Conservation (phyloP, 2,113 vertebrate genomes). For the Capreolus pygargus region DNA sequence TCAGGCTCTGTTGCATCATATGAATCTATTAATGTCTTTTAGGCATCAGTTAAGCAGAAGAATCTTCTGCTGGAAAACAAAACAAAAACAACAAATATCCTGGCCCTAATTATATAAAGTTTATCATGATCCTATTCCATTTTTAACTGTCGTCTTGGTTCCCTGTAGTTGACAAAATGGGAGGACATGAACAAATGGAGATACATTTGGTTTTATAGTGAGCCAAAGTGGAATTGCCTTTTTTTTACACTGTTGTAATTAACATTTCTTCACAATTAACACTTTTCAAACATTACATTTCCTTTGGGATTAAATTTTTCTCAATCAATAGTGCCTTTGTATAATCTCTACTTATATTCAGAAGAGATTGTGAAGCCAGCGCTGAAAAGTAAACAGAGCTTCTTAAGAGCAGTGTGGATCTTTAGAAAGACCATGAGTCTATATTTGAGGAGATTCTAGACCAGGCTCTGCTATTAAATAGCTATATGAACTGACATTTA, state of each 20-base stretch:
- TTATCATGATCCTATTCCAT: background rate
- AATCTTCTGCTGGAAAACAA: background rate
- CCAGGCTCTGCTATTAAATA: background rate
- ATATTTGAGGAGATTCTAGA: background rate
- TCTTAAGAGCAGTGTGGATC: background rate
- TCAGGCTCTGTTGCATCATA: background rate
- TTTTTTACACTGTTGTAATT: background rate
- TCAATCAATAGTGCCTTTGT: background rate
- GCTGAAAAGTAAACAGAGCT: background rate
- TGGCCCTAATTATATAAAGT: background rate
- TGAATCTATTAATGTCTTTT: background rate
- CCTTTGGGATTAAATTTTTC: conserved; percentile 2
- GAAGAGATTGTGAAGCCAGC: background rate
- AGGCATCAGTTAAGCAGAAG: background rate
- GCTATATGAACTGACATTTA: background rate
- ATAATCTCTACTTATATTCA: conserved; percentile 15
- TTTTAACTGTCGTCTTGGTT: background rate
- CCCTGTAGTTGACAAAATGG: background rate
- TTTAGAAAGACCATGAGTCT: background rate
- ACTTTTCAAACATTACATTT: background rate
- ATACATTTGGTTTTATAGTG: background rate
- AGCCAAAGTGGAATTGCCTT: conserved; percentile 13
- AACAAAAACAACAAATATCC: background rate
- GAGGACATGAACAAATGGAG: background rate
- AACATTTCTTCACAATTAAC: conserved; percentile 11